A percentile compares a stretch with the other conserved stretches of the same genome.
Conservation (phyloP, 2,888 invertebrate genomes). For the Caenorhabditis sp. region DNA sequence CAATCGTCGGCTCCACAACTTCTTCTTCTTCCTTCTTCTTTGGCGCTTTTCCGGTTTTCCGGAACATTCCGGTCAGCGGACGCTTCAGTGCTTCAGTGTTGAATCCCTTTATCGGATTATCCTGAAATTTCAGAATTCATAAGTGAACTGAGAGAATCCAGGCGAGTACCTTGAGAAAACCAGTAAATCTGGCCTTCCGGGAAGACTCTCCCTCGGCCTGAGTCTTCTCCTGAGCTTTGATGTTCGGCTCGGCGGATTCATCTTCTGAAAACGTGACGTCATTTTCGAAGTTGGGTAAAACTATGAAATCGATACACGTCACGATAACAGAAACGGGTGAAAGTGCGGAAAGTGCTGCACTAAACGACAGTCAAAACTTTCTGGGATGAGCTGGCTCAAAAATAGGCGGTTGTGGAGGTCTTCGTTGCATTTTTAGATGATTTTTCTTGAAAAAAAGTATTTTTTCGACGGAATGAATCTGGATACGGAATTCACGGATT, state of each 20-base stretch:
- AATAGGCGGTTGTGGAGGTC: too few species aligned
- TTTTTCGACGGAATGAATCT: too few species aligned
- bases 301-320: neutral
- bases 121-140: neutral
- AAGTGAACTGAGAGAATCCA: too few species aligned
- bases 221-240: slow-evolving; percentile 65
- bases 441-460: too few species aligned
- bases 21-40: slow-evolving; percentile 45
- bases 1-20: slow-evolving; percentile 3
- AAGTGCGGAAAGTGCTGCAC: slow-evolving; percentile 30
- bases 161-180: slow-evolving; percentile 35
- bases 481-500: too few species aligned
- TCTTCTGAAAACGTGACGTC: slow-evolving; percentile 35
- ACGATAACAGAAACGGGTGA: neutral
- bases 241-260: slow-evolving; percentile 58
- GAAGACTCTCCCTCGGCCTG: slow-evolving; percentile 43
- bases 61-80: slow-evolving; percentile 71
- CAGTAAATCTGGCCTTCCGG: slow-evolving; percentile 53
- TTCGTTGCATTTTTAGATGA: too few species aligned
- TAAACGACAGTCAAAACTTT: slow-evolving; percentile 43
- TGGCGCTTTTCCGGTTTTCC: slow-evolving; percentile 62
- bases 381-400: too few species aligned
- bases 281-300: neutral
- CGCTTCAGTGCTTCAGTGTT: slow-evolving; percentile 69
- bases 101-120: slow-evolving; percentile 55